Base-by-base conservation (phyloP, 92 coral and sea anemone species). In the Paragorgia papillata region DNA sequence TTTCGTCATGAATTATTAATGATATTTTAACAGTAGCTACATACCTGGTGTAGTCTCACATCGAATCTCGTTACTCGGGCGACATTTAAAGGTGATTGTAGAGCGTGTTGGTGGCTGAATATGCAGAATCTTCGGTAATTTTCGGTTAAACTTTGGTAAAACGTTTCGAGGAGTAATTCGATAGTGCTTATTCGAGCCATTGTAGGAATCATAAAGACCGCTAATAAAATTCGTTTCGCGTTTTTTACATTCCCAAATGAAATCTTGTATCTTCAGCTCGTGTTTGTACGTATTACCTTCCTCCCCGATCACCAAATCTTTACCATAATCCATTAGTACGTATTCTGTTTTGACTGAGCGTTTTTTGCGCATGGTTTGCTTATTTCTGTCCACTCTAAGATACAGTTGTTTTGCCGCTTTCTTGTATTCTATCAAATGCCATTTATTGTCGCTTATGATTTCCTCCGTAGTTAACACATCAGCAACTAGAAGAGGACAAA, bases 371-470 rank as follows among this genome's bases (percentile, higher is more conserved):
- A 12, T n/a, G 17, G n/a, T 15, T 46, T 46, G 2, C 53, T 46
- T 2, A 7, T 15, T 46, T 46, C 53, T 2, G 14, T 68, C 75
- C 27, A 68, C 41, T 12, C 2, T 48, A 1, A 68, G 37, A 20
- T 15, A 26, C 6, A 33, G 13, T 25, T 0, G 8, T 27, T 48
- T 9, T 8, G 0, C 18, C n/a, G 22, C 6, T 68, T 33, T 68
- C 13, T 13, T 10, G 60, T 71, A 71, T 30, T 32, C 15, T 21
- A 71, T 58, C 1, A n/a, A 20, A 35, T 71, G 78, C 78, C 78
- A 71, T n/a, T 55, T 21, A 30, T 19, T 51, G 54, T 53, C 64
- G 32, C 43, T 55, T 5, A 71, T 17, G 1, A 2, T 33, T 21
- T 14, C 41, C 4, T 43, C 14, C 21, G 58, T 19, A 0, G 13